Percentiles rank a stretch among this genome's conserved stretches.
phyloP scores from a whole-genome alignment of 2,797 vertebrate genomes.

The Enteromius treurensis region DNA sequence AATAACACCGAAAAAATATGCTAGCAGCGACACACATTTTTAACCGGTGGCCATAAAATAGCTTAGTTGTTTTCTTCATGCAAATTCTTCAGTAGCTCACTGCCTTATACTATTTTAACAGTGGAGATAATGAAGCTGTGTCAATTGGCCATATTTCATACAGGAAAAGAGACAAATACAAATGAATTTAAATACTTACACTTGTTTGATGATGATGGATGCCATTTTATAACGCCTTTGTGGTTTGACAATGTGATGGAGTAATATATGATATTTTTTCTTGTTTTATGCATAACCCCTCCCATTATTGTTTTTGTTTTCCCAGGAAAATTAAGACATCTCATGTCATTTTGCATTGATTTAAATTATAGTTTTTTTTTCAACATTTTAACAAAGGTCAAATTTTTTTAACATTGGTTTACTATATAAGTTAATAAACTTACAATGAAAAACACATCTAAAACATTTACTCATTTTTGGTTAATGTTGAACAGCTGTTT shows the following conservation, averaged over 20 bases:
- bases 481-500: too few species aligned
- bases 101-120: conserved; percentile 1
- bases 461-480: too few species aligned
- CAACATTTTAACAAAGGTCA: not conserved
- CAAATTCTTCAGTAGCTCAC: not conserved
- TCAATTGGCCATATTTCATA: not conserved
- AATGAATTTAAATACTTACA: not conserved
- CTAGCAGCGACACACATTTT: not conserved
- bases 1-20: conserved; percentile 23
- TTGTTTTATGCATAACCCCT: not conserved
- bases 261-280: not conserved
- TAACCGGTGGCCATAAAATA: conserved; percentile 2
- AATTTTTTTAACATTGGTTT: not conserved
- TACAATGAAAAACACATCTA: not conserved
- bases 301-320: not conserved
- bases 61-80: not conserved
- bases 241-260: not conserved
- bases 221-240: not conserved
- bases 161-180: not conserved
- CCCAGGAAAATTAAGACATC: not conserved
- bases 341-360: not conserved
- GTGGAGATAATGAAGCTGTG: not conserved
- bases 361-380: not conserved
- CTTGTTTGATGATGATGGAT: not conserved
- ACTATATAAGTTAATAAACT: not conserved